These are phyloP conservation scores for Andrena praecox DNA, from an alignment of 2,888 invertebrate species.

Conservation along the genomic window DNA sequence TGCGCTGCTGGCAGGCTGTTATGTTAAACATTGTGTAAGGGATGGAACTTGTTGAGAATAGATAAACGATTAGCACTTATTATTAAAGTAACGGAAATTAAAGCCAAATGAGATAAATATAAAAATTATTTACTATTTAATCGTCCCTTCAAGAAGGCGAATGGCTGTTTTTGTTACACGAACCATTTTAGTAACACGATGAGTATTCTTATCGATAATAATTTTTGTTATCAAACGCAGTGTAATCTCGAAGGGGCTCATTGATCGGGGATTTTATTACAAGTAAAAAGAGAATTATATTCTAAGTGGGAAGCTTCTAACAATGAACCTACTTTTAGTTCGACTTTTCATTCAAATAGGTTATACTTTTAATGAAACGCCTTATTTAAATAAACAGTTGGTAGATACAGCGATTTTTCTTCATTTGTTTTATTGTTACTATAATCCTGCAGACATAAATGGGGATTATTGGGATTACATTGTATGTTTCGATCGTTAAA, in stretches of 20 bases:
- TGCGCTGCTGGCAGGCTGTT: constrained; percentile 85
- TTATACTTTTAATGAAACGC: constrained; percentile 16
- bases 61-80: constrained; percentile 81
- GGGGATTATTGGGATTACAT: constrained; percentile 50
- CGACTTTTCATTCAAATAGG: constrained; percentile 9
- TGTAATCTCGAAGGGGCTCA: constrained; percentile 69
- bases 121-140: constrained; percentile 75
- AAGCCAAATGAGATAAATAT: constrained; percentile 71
- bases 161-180: constrained; percentile 77
- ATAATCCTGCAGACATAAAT: neutral
- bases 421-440: no score
- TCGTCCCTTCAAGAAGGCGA: constrained; percentile 67
- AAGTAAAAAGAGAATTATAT: constrained; percentile 40
- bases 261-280: constrained; percentile 36
- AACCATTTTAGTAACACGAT: constrained; percentile 70
- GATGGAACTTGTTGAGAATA: constrained; percentile 83
- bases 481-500: constrained; percentile 39
- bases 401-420: neutral
- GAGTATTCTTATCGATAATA: constrained; percentile 55
- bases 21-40: constrained; percentile 81
- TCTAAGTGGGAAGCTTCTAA: constrained; percentile 21
- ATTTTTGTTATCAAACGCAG: constrained; percentile 72
- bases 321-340: constrained; percentile 51
- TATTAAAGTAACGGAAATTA: constrained; percentile 77
- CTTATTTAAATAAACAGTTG: neutral